Conservation (phyloP, 2,888 invertebrate species). For the Peribatodes rhomboidaria region DNA sequence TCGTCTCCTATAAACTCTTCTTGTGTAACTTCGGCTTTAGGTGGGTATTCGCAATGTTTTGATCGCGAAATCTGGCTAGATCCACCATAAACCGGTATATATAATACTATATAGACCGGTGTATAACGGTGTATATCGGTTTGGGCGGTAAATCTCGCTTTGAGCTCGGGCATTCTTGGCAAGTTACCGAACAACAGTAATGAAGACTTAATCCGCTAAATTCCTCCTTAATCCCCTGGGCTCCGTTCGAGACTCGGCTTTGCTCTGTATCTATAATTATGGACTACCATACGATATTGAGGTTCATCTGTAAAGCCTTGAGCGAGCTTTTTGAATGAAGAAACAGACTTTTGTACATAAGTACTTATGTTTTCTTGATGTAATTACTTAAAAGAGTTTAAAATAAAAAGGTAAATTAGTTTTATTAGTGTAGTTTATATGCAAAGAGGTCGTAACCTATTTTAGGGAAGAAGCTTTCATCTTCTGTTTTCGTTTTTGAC, state of each 20-base stretch:
- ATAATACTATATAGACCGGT: slow-evolving; percentile 16
- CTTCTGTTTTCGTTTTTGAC: too few species aligned
- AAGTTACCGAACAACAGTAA: slow-evolving; percentile 78
- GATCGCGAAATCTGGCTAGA: slow-evolving; percentile 61
- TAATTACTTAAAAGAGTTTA: too few species aligned
- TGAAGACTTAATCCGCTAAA: slow-evolving; percentile 77
- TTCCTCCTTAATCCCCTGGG: slow-evolving; percentile 69
- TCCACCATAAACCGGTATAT: slow-evolving; percentile 39
- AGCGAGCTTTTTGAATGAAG: background rate
- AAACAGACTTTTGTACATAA: background rate
- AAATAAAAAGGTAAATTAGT: too few species aligned
- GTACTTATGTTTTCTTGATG: too few species aligned
- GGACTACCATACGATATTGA: slow-evolving; percentile 28
- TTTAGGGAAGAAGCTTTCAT: too few species aligned
- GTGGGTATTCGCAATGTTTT: slow-evolving; percentile 64
- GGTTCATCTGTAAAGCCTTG: slow-evolving; percentile 15
- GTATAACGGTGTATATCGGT: slow-evolving; percentile 23
- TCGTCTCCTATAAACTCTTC: too few species aligned
- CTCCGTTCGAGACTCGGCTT: slow-evolving; percentile 60
- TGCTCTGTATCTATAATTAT: slow-evolving; percentile 58
- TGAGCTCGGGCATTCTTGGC: slow-evolving; percentile 71
- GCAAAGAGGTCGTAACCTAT: too few species aligned
- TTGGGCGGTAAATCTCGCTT: slow-evolving; percentile 67
- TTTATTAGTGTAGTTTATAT: too few species aligned
- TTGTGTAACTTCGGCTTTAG: too few species aligned